Base-by-base conservation (phyloP, 2,797 vertebrate species). In the Channa striata region DNA sequence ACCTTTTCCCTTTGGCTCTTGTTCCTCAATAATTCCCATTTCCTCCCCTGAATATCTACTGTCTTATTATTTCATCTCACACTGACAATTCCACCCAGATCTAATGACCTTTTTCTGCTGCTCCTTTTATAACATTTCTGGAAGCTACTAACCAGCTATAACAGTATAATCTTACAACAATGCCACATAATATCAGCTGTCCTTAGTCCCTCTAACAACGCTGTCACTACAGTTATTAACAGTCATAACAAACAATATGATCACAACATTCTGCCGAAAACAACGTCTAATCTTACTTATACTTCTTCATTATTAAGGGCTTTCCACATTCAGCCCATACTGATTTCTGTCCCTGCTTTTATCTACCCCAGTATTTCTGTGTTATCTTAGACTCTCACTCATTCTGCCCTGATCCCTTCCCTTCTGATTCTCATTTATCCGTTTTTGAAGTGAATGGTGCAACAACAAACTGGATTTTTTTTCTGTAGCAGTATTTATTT, bases 1-100 rank as follows among this genome's bases (percentile, higher is more conserved):
- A 78, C 74, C 85, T 86, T 64, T 63, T 74, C 54, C 81, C 85
- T 70, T 76, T 86, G 88, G 80, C 85, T 80, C 85, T 79, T 85
- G 63, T 80, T 80, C 63, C 61, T 63, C 71, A 74, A 48, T 39
- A 60, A 58, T 68, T 70, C 59, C 63, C 51, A 67, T 74, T 40
- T 37, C 40, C 44, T 57, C 11, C 58, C 54, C 59, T 51, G 30
- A 78, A 62, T 78, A 61, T 79, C 16, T 42, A 60, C 59, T 74
- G 47, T 85, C 62, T 74, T 68, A 70, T 81, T 68, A 67, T 80
- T 52, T 80, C 13, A 56, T 39, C 56, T 37, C 44, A 51, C 46
- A 54, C 42, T 66, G 64, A 23, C 43, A 68, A 72, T 83, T 49
- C 53, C 54, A 68, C 48, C 58, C 71, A 11, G 21, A 74, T 64